A percentile compares a stretch with the other conserved stretches of the same genome.
Conservation (phyloP, 1,140 invertebrate species). For the Muscidifurax raptorellus region DNA sequence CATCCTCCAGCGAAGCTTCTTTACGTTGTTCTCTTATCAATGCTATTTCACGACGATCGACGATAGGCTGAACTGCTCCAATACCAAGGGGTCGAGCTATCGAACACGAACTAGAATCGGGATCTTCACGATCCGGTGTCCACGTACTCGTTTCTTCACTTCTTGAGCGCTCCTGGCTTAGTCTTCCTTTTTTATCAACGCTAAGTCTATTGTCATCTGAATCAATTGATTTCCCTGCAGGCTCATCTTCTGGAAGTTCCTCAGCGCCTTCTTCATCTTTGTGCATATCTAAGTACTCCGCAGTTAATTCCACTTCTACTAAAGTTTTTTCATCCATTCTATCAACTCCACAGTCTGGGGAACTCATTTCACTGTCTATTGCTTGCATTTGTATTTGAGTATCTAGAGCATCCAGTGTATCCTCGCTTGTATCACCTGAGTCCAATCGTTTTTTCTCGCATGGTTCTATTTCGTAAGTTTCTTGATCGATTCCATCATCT, state of each 20-base stretch:
- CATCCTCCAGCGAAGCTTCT: slow-evolving; percentile 69
- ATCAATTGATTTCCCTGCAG: slow-evolving; percentile 50
- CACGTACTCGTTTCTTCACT: slow-evolving; percentile 73
- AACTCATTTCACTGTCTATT: slow-evolving; percentile 69
- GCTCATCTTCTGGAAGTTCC: slow-evolving; percentile 72
- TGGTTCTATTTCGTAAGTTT: slow-evolving; percentile 64
- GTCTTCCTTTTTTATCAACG: slow-evolving; percentile 67
- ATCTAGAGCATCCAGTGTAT: slow-evolving; percentile 72
- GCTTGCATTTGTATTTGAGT: slow-evolving; percentile 70
- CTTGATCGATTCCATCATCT: slow-evolving; percentile 62
- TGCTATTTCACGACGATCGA: slow-evolving; percentile 70
- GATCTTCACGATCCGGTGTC: slow-evolving; percentile 79
- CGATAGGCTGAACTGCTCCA: slow-evolving; percentile 78
- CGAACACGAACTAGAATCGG: slow-evolving; percentile 86
- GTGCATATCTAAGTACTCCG: slow-evolving; percentile 72
- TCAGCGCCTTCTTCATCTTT: slow-evolving; percentile 67
- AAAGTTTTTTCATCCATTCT: slow-evolving; percentile 73
- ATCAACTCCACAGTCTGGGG: slow-evolving; percentile 71
- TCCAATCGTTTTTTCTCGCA: slow-evolving; percentile 66
- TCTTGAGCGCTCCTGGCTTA: slow-evolving; percentile 71
- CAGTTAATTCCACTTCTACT: slow-evolving; percentile 72
- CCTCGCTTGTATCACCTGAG: slow-evolving; percentile 70
- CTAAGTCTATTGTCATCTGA: slow-evolving; percentile 61
- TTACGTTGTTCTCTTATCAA: slow-evolving; percentile 64
- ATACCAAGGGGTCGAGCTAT: slow-evolving; percentile 85